Base-by-base conservation (phyloP, 2,113 vertebrate genomes). In the Sylvietta virens region DNA sequence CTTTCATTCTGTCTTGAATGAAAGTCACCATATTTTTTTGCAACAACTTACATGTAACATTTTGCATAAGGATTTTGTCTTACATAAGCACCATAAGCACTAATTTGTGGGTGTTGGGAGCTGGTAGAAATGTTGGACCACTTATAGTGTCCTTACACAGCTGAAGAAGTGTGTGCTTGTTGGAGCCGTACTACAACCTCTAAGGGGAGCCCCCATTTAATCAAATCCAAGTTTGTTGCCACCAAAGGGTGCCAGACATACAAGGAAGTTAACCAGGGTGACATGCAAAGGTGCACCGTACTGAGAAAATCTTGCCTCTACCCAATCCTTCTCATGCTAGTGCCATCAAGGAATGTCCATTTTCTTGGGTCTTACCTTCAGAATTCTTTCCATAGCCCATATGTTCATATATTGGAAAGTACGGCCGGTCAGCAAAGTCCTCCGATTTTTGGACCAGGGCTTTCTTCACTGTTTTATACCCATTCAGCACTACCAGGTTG, bases 361-460 rank as follows among this genome's bases (percentile, higher is more conserved):
- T 69, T 53, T 53, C 66, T 72, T 40, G 61, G 27, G 44, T 91
- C 92, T 95, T 97, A 81, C 98, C 98, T 98, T 97, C 62, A 2
- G 91, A 51, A 11, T 28, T 56, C 0, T 67, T 31, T 37, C 86
- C 15, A 0, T 81, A 94, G 58, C 95, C 96, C 26, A 97, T 0
- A 1, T 95, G 57, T 20, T 96, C 42, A 1, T 79, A 96, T 1
- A 90, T 0, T 1, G 95, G 57, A 1, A 62, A 1, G 4, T 40
- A 10, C 0, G 97, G 98, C 3, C 97, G 92, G 88, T 98, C 98
- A 6, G 98, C 53, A 11, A 97, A 97, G 73, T 98, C 97, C 72
- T 98, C 97, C 0, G 94, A 76, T 57, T 2, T 93, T 4, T 91
- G 15, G n/a, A 98, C 93, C 81, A 98, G 93, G 2, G 95, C 98